Conservation (phyloP, 1,140 invertebrate species). For the Brachionus plicatilis region DNA sequence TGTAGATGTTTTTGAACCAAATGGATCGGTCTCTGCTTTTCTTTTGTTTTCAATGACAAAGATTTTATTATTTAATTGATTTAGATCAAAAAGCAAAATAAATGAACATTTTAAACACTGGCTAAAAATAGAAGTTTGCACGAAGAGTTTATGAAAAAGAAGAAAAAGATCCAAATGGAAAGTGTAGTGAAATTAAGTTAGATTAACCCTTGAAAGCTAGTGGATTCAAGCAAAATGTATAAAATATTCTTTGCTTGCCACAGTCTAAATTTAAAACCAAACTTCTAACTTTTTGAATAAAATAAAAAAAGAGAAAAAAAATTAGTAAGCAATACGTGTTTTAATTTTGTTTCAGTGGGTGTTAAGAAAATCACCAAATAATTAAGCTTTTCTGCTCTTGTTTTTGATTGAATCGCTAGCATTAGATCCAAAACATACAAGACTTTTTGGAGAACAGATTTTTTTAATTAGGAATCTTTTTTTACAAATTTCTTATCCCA, state of each 20-base stretch:
- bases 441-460: not conserved
- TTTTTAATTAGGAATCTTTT: conserved; percentile 15
- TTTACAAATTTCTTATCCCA: not conserved
- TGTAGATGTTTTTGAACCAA: not conserved
- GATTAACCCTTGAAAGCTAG: not conserved
- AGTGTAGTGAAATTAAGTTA: not conserved
- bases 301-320: not conserved
- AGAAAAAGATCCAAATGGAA: not conserved
- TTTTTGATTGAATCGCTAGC: not conserved
- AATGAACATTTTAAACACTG: not conserved
- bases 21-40: not conserved
- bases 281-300: not conserved
- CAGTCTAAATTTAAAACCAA: not conserved
- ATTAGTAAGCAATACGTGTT: not conserved
- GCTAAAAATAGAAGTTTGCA: not conserved
- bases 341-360: not conserved
- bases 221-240: not conserved
- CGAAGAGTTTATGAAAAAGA: not conserved
- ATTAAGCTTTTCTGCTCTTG: not conserved
- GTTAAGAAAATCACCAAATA: conserved; percentile 12
- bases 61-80: not conserved
- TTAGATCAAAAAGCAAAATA: conserved; percentile 1
- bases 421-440: not conserved
- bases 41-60: not conserved
- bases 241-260: not conserved